These are phyloP conservation scores for Zaprionus inermis DNA, from an alignment of 1,140 invertebrate species.

Conservation along the genomic window DNA sequence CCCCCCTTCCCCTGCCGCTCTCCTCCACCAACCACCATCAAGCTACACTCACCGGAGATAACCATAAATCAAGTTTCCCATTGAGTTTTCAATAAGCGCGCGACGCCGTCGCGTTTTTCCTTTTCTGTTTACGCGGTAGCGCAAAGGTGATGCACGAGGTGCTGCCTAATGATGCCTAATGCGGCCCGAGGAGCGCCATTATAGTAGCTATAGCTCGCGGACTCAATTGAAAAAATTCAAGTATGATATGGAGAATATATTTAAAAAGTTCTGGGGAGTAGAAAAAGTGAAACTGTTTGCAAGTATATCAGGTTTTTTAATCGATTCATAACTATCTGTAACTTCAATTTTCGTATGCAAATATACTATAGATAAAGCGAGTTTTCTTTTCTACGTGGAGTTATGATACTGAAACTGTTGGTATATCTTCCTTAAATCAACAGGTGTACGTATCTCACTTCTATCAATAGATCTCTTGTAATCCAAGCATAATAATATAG, in stretches of 20 bases:
- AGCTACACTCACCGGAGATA: slow-evolving; percentile 16
- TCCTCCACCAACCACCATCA: slow-evolving; percentile 4
- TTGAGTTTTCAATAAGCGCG: slow-evolving; percentile 37
- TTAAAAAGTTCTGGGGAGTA: not conserved
- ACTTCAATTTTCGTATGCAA: too few relatives aligned
- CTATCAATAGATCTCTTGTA: too few relatives aligned
- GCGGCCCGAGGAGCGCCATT: slow-evolving; percentile 29
- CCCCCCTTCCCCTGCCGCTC: not conserved
- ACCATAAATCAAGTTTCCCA: slow-evolving; percentile 67
- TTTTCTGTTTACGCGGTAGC: slow-evolving; percentile 6
- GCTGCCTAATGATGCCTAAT: slow-evolving; percentile 33
- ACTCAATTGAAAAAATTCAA: not conserved
- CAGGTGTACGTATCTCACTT: too few relatives aligned
- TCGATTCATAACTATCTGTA: too few relatives aligned
- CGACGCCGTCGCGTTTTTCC: slow-evolving; percentile 10
- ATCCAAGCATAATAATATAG: too few relatives aligned
- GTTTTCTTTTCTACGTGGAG: too few relatives aligned
- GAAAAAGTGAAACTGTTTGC: too few relatives aligned
- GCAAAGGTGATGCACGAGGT: slow-evolving; percentile 41
- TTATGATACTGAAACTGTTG: too few relatives aligned
- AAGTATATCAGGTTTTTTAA: too few relatives aligned
- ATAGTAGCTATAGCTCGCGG: not conserved
- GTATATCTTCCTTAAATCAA: too few relatives aligned
- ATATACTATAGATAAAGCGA: too few relatives aligned
- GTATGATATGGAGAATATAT: not conserved